Conservation (phyloP, 2,113 vertebrate species). For the Neolamprologus devosi region DNA sequence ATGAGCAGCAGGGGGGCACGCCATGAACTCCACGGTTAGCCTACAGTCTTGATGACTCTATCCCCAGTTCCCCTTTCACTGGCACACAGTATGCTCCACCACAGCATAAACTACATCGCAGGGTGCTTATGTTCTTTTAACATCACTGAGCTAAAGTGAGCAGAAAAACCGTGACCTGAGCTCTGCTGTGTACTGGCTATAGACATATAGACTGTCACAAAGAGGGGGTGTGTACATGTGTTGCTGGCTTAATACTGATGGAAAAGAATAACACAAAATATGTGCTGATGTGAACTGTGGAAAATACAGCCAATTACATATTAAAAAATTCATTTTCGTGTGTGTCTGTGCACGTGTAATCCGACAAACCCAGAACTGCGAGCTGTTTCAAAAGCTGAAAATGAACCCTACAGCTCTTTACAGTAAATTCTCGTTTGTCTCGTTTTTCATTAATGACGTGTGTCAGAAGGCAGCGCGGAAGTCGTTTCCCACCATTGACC, state of each 20-base stretch:
- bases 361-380: neutral
- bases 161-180: neutral
- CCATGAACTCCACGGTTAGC: slow-evolving; percentile 47
- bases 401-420: slow-evolving; percentile 3
- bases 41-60: slow-evolving; percentile 59
- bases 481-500: slow-evolving; percentile 36
- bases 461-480: slow-evolving; percentile 30
- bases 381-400: neutral
- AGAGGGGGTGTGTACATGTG: neutral
- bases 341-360: neutral
- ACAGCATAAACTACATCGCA: slow-evolving; percentile 15
- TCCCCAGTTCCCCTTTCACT: slow-evolving; percentile 47
- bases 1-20: slow-evolving; percentile 22
- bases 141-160: slow-evolving; percentile 14
- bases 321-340: neutral
- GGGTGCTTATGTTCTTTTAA: slow-evolving; percentile 16
- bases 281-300: neutral
- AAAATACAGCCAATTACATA: neutral
- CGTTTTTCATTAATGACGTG: slow-evolving; percentile 39
- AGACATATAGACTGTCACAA: neutral
- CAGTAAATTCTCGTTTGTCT: slow-evolving; percentile 48
- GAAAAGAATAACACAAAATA: neutral
- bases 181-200: neutral
- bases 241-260: neutral
- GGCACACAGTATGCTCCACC: neutral